phyloP scores from a whole-genome alignment of 1,140 invertebrate genomes.

The Anoplolepis gracilipes region DNA sequence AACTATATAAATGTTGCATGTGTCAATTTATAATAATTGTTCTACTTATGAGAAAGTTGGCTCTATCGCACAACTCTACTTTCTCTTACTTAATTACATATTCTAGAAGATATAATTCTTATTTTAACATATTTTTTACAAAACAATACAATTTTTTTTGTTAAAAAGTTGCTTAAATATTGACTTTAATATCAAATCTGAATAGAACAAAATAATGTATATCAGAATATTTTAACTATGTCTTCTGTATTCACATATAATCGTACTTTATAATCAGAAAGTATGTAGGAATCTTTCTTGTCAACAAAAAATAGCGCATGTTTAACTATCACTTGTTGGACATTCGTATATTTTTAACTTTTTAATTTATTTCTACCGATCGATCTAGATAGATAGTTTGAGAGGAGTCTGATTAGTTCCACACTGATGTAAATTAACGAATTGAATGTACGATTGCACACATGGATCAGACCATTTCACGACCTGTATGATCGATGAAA shows the following conservation, averaged over 20 bases:
- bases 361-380: too few relatives aligned
- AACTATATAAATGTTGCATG: neutral
- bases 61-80: neutral
- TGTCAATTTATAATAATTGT: neutral
- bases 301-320: neutral
- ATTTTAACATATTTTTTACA: neutral
- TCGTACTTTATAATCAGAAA: neutral
- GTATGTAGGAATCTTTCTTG: neutral
- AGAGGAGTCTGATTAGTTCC: neutral
- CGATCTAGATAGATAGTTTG: neutral
- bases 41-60: too few relatives aligned
- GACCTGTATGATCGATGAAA: conserved; percentile 67
- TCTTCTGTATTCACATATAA: neutral
- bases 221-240: neutral
- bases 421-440: neutral
- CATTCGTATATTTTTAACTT: neutral
- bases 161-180: neutral
- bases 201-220: neutral
- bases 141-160: neutral
- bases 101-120: neutral
- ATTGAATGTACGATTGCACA: neutral
- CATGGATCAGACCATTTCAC: conserved; percentile 1
- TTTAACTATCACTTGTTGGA: neutral
- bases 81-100: neutral
- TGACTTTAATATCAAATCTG: neutral